phyloP scores from a whole-genome alignment of 2,888 invertebrate species.

The Amblyteles armatorius region DNA sequence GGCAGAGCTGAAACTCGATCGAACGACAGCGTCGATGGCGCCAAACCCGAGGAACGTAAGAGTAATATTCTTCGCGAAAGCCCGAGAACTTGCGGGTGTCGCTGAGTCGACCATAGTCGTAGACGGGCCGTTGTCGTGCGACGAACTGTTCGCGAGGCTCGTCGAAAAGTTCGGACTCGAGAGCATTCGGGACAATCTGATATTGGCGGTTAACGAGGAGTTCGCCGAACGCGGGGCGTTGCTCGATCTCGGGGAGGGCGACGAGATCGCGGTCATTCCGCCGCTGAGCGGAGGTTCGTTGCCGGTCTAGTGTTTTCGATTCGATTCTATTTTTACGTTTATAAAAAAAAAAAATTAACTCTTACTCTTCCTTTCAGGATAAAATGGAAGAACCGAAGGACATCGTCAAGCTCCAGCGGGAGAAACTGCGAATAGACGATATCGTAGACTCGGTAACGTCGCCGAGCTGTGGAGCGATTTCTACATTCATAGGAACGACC shows the following conservation, averaged over 20 bases:
- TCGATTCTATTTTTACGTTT: background rate
- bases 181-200: slow-evolving; percentile 89
- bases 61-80: slow-evolving; percentile 95
- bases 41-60: slow-evolving; percentile 84
- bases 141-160: slow-evolving; percentile 83
- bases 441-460: slow-evolving; percentile 89
- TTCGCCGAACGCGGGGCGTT: slow-evolving; percentile 87
- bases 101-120: slow-evolving; percentile 87
- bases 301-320: background rate
- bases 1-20: slow-evolving; percentile 55
- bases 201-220: slow-evolving; percentile 94
- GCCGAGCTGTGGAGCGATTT: slow-evolving; percentile 94
- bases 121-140: slow-evolving; percentile 85
- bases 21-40: slow-evolving; percentile 54
- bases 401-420: slow-evolving; percentile 88
- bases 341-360: background rate
- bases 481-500: slow-evolving; percentile 95
- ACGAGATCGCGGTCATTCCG: slow-evolving; percentile 96
- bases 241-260: slow-evolving; percentile 88
- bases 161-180: slow-evolving; percentile 88
- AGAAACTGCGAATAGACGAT: slow-evolving; percentile 89
- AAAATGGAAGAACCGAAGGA: slow-evolving; percentile 86
- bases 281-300: slow-evolving; percentile 96
- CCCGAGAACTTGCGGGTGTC: slow-evolving; percentile 92
- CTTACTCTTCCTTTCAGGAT: slow-evolving; percentile 75